These are phyloP conservation scores for Bellardia pandia DNA, from an alignment of 2,888 invertebrate species.

Conservation along the genomic window DNA sequence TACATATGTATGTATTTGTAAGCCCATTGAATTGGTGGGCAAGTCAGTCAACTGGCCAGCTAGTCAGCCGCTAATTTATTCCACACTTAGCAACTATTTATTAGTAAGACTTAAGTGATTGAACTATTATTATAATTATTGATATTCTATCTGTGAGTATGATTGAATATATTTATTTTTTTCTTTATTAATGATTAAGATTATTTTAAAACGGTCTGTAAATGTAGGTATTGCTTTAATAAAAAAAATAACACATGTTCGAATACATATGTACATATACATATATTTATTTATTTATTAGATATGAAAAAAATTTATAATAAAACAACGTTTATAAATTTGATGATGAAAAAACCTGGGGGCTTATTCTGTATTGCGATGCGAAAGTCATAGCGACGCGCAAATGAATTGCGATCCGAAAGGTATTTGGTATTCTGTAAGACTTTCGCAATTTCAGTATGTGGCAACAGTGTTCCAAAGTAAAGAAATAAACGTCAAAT, in stretches of 20 bases:
- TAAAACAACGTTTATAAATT: too few relatives aligned
- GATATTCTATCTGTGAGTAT: neutral
- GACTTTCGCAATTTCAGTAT: too few relatives aligned
- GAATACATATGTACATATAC: neutral
- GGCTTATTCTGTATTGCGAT: too few relatives aligned
- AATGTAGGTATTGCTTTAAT: slow-evolving; percentile 33
- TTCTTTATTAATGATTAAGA: slow-evolving; percentile 31
- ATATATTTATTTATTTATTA: neutral
- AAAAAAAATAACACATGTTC: neutral
- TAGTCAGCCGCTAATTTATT: slow-evolving; percentile 55
- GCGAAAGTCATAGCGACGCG: too few relatives aligned
- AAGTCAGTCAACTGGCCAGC: slow-evolving; percentile 38
- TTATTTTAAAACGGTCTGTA: slow-evolving; percentile 33
- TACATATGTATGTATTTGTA: neutral
- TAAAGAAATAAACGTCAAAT: too few relatives aligned
- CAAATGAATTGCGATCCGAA: too few relatives aligned
- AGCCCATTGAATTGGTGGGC: slow-evolving; percentile 20
- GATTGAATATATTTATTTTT: neutral
- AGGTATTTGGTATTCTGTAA: too few relatives aligned
- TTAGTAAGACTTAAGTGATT: neutral
- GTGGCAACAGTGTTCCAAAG: too few relatives aligned
- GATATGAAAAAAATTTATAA: too few relatives aligned
- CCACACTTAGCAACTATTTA: slow-evolving; percentile 51
- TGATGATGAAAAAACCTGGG: too few relatives aligned
- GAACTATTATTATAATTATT: slow-evolving; percentile 23